Base-by-base conservation (phyloP, 2,888 invertebrate genomes). In the Polyploca ridens region DNA sequence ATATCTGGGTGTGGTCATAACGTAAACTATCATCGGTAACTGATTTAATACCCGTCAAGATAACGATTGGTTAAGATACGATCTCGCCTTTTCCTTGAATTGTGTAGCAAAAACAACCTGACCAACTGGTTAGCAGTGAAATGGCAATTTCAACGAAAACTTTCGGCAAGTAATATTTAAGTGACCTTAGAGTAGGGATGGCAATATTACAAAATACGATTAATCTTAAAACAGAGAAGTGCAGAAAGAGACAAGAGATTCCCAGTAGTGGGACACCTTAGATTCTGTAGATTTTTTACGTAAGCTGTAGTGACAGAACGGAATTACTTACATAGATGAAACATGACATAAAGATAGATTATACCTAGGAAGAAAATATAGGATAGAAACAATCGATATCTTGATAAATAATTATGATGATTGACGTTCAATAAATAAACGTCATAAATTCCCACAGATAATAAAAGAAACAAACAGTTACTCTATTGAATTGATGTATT, bases 41-140 rank as follows among this genome's bases (percentile, higher is more conserved):
- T 16, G 16, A 19, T 54, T 49, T 49, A 27, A 19, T 19, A 54
- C 19, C 4, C 16, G 19, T 19, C 54, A 54, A 8, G 54, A 54
- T 54, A 54, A 54, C 19, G 54, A 19, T 10, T 54, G 54, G 54
- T 54, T 19, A 3, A n/a, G 46, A n/a, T 16, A 16, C 16, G 2
- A 10, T 19, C 16, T 57, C 65, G 57, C 63, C n/a, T 27, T 46
- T 46, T 63, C 63, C 63, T 13, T 49, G 35, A 60, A 41, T n/a
- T 62, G 61, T 49, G 67, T 14, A 54, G 59, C 65, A 66, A 68
- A 67, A 71, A 75, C 66, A 19, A 69, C 64, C 16, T 35, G 67
- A 64, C 61, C 11, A 58, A 67, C 73, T 57, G 66, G 66, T 70
- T 6, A 27, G 58, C 57, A 63, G 76, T 67, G 70, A 77, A 72